Evolutionary conservation across 2,797 vertebrate genomes (phyloP), one percentile per base, ranked within the genome.

Genomic region (Channallabes apus): DNA sequence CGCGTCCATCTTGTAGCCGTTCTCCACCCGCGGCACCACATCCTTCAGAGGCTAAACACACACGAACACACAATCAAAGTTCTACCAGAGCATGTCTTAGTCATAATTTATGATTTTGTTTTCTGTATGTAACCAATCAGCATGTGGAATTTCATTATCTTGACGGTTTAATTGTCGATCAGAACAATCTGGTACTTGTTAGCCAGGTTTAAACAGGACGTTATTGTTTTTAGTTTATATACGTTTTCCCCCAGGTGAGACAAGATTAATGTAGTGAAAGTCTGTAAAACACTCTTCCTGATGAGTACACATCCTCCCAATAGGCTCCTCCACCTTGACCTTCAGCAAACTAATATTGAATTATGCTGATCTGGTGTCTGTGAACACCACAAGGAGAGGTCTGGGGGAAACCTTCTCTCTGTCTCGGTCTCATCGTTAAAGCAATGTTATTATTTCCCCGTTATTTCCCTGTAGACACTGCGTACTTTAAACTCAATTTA

Each of bases 1-100:
- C 72, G 97, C 94, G 0, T 98, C 98, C 98, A 99, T 99, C 94
- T 97, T 98, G 90, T 99, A 99, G 89, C 98, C 98, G 93, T 97
- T 98, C 94, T 99, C 97, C 85, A 99, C 98, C 0, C 96, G 96
- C 27, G 97, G 97, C 82, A 99, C 97, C 87, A 99, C 98, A 11
- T 99, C 97, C 93, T 99, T 98, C 90, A 98, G 92, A 51, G 97
- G 96, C 97, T 98, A 92, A 0, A 1, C 41, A 82, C 61, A 67
- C 29, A 79, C 98, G 92, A 0, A 1, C 41, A 82, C 61, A 67
- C 29, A 79, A 12, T 41, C 59, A 72, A 7, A 46, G 41, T 46
- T 46, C 41, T 46, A 46, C 41, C 41, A 46, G 41, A 46, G 41
- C 41, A 46, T 1, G 9, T 46, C 41, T 6, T 46, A 46, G 41